phyloP scores from a whole-genome alignment of 1,140 invertebrate species.

The Rhynchophorus ferrugineus region DNA sequence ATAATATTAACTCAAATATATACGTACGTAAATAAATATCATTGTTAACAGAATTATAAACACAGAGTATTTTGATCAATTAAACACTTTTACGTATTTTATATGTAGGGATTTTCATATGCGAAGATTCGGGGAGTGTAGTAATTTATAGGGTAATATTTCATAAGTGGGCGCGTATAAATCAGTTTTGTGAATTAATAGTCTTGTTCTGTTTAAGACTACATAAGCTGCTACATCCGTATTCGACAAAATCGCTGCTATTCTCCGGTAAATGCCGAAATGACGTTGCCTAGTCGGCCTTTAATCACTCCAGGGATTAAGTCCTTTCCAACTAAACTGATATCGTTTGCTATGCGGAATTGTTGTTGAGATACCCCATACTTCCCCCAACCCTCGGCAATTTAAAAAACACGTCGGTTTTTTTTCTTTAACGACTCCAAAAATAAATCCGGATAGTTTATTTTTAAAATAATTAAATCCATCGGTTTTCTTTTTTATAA shows the following conservation, averaged over 20 bases:
- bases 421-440: conserved; percentile 5
- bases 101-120: not conserved
- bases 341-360: conserved; percentile 4
- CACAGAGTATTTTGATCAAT: too few relatives aligned
- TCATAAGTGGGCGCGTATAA: conserved; percentile 25
- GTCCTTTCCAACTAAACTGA: conserved; percentile 1
- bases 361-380: conserved; percentile 2
- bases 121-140: conserved; percentile 15
- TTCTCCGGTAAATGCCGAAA: conserved; percentile 8
- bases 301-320: conserved; percentile 10
- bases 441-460: conserved; percentile 10
- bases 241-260: conserved; percentile 20
- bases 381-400: not conserved
- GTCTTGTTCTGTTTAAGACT: conserved; percentile 26
- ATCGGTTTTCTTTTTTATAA: conserved; percentile 6
- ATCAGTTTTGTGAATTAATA: conserved; percentile 29
- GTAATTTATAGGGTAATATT: conserved; percentile 27
- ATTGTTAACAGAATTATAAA: conserved; percentile 10
- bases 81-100: not conserved
- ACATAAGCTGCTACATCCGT: conserved; percentile 28
- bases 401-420: conserved; percentile 7
- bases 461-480: conserved; percentile 19
- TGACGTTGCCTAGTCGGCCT: not conserved
- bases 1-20: too few relatives aligned
- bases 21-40: too few relatives aligned